phyloP scores from a whole-genome alignment of 2,797 vertebrate species.

The Pangasius djambal region DNA sequence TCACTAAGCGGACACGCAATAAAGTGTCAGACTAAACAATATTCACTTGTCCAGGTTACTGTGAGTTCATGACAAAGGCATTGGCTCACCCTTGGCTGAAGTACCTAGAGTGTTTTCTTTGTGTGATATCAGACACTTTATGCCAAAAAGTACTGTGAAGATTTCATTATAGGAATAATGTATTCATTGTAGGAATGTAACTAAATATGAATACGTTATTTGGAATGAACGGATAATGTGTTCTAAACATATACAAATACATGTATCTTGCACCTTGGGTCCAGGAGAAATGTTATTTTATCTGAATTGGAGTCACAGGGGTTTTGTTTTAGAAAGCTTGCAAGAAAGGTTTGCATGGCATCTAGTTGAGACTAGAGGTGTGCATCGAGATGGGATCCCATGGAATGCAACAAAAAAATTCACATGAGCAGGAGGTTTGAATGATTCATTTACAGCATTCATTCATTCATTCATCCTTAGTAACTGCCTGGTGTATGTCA shows the following conservation, averaged over 20 bases:
- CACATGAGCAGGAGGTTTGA: neutral
- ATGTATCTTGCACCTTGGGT: neutral
- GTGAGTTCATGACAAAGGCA: neutral
- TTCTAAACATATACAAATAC: neutral
- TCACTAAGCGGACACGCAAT: neutral
- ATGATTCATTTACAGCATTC: neutral
- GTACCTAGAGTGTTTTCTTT: neutral
- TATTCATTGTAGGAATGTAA: neutral
- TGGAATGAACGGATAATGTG: neutral
- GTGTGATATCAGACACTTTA: neutral
- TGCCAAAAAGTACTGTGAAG: neutral
- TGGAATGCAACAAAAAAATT: neutral
- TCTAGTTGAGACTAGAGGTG: neutral
- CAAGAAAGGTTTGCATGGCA: neutral
- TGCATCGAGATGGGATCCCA: neutral
- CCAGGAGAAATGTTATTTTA: neutral
- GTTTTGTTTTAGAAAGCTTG: neutral
- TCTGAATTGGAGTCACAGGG: neutral
- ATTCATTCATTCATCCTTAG: neutral
- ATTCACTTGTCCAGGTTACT: neutral
- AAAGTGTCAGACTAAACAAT: neutral
- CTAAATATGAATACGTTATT: neutral
- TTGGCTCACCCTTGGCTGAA: neutral
- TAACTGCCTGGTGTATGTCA: neutral
- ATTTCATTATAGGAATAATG: neutral